Evolutionary conservation across 2,113 vertebrate species (phyloP).

Genomic region (Brevimyrus niger): DNA sequence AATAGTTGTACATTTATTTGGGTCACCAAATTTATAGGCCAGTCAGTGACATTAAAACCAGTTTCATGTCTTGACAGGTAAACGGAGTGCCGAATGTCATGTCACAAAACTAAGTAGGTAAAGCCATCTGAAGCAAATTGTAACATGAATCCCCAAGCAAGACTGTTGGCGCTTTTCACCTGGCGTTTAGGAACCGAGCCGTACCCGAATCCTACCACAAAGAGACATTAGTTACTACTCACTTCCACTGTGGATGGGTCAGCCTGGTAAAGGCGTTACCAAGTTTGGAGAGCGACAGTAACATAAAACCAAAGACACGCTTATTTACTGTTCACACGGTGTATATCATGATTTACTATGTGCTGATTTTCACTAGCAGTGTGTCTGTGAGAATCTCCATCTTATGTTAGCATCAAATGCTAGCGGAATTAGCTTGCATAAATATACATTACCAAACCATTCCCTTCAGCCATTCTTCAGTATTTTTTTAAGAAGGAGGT

Average conservation of each 20-base stretch:
- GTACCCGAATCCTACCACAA: neutral
- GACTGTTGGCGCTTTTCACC: neutral
- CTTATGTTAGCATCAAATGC: too few relatives aligned
- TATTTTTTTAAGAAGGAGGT: neutral
- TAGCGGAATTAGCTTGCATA: neutral
- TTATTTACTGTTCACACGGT: too few relatives aligned
- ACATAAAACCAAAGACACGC: too few relatives aligned
- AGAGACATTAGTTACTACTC: neutral
- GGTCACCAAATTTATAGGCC: neutral
- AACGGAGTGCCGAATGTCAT: too few relatives aligned
- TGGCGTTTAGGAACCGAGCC: neutral
- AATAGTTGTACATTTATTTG: neutral
- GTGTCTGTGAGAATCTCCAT: too few relatives aligned
- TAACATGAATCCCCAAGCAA: neutral
- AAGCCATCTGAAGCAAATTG: neutral
- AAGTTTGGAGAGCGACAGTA: neutral
- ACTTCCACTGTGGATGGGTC: neutral
- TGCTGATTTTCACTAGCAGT: too few relatives aligned
- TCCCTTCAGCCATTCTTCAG: neutral
- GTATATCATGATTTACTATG: too few relatives aligned
- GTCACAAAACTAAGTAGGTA: neutral
- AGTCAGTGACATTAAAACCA: neutral
- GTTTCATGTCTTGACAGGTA: neutral
- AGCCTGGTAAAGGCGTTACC: neutral
- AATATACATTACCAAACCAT: neutral